Percentiles rank a stretch among this genome's conserved stretches.
phyloP scores from a whole-genome alignment of 2,797 vertebrate species.

The Darevskia nairensis region DNA sequence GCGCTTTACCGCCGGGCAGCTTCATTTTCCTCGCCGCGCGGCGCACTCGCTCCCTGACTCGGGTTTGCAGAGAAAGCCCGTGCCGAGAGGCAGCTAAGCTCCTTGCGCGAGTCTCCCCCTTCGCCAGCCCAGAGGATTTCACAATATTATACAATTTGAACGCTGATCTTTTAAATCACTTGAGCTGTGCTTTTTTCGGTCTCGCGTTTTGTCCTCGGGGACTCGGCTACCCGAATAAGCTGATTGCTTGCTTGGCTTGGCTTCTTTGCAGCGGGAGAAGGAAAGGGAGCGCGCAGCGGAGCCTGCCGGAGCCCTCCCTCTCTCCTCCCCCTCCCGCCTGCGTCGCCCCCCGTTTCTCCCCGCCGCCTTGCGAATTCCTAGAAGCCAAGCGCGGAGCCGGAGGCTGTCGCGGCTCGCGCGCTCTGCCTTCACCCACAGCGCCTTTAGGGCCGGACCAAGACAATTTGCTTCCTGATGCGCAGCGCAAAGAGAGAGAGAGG shows the following conservation, averaged over 20 bases:
- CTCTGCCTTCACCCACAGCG: background rate
- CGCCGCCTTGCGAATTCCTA: background rate
- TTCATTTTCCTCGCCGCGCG: background rate
- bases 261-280: slow-evolving; percentile 27
- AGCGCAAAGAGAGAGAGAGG: no score
- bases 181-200: slow-evolving; percentile 74
- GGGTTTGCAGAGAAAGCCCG: background rate
- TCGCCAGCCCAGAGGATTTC: slow-evolving; percentile 66
- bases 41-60: background rate
- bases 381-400: background rate
- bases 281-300: background rate
- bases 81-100: slow-evolving; percentile 54
- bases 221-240: slow-evolving; percentile 62
- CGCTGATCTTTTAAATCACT: slow-evolving; percentile 78
- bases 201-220: slow-evolving; percentile 66
- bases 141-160: slow-evolving; percentile 75
- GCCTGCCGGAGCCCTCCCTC: no score
- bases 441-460: background rate
- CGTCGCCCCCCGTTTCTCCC: no score
- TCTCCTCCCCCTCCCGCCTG: background rate
- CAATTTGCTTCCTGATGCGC: no score
- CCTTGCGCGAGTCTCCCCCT: background rate
- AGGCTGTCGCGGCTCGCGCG: background rate
- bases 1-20: no score
- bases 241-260: slow-evolving; percentile 53